Evolutionary conservation across 92 coral and sea anemone genomes (phyloP).

Genomic region (Bergia sp.): DNA sequence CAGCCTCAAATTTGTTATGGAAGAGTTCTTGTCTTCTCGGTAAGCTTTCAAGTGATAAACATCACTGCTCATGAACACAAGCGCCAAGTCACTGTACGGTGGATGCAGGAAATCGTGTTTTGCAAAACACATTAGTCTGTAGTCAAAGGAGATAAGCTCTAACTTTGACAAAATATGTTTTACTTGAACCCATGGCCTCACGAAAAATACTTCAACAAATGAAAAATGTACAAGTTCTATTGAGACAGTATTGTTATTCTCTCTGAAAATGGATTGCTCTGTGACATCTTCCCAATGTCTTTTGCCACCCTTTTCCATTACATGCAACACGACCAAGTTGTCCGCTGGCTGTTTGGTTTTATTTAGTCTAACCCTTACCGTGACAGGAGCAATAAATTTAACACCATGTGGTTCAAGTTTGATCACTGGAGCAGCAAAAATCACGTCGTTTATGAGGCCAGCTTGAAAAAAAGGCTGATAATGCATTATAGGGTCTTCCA

Average conservation of each 20-base stretch:
- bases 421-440: not conserved
- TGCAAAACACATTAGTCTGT: not conserved
- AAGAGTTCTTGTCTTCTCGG: not conserved
- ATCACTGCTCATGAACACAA: slow-evolving; percentile 1
- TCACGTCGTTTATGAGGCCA: not conserved
- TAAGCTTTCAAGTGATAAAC: not conserved
- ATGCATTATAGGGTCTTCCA: not conserved
- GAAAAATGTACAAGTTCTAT: not conserved
- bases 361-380: not conserved
- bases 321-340: not conserved
- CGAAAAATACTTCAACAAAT: not conserved
- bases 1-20: not conserved
- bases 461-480: not conserved
- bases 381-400: not conserved
- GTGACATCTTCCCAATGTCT: not conserved
- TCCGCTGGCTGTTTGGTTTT: not conserved
- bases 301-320: not conserved
- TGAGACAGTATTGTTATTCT: not conserved
- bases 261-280: not conserved
- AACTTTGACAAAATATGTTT: slow-evolving; percentile 1
- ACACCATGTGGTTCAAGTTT: not conserved
- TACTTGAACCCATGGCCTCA: slow-evolving; percentile 4
- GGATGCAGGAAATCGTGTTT: not conserved
- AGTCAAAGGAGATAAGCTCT: not conserved
- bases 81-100: not conserved